A percentile compares a stretch with the other conserved stretches of the same genome.
Conservation (phyloP, 53 echinoderm and acorn worm genomes). For the Temnopleurus reevesii region DNA sequence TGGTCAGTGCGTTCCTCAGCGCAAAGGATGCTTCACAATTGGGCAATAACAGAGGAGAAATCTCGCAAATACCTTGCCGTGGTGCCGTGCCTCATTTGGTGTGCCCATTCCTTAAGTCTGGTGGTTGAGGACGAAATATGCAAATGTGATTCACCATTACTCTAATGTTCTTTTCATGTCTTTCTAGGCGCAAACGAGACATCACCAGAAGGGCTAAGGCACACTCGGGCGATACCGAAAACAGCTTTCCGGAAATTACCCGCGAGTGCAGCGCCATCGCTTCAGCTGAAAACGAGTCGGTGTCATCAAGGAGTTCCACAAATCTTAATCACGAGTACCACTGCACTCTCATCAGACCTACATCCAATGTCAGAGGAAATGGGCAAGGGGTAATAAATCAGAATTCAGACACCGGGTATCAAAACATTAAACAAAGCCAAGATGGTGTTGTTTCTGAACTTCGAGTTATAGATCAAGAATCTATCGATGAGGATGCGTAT, state of each 20-base stretch:
- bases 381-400: not conserved
- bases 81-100: too few relatives aligned
- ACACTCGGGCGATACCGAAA: not conserved
- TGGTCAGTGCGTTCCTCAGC: too few relatives aligned
- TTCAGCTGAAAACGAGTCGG: not conserved
- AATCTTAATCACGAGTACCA: not conserved
- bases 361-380: not conserved
- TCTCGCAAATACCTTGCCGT: too few relatives aligned
- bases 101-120: too few relatives aligned
- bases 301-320: not conserved
- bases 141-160: too few relatives aligned
- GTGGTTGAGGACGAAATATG: too few relatives aligned
- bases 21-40: too few relatives aligned
- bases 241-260: not conserved
- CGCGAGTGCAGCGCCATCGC: not conserved
- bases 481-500: not conserved
- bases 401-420: not conserved
- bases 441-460: too few relatives aligned
- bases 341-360: not conserved
- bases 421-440: not conserved
- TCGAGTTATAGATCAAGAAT: not conserved
- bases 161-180: not conserved
- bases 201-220: not conserved
- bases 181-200: not conserved
- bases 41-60: too few relatives aligned